Base-by-base conservation (phyloP, 2,113 vertebrate species). In the Rhipidura dahli region DNA sequence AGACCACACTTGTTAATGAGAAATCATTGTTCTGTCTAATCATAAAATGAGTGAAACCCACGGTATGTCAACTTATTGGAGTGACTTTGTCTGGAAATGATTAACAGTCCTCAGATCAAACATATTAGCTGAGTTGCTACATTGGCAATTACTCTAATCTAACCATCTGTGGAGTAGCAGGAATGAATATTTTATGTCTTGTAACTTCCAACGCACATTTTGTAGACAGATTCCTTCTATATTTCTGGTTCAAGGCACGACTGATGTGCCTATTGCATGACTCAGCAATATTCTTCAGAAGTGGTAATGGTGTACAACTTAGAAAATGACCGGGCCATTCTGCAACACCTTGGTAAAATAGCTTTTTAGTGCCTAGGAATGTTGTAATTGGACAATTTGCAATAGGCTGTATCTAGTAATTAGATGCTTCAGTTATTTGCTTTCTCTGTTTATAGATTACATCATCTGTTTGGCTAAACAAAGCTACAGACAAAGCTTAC, bases 31-130 rank as follows among this genome's bases (percentile, higher is more conserved):
- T 89, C 37, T 33, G 24, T 31, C 26, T 83, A 89, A 59, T 33
- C n/a, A 85, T 7, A 71, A 83, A 42, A 93, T 61, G 7, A 18
- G 11, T 37, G 61, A 83, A 65, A 89, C 9, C 8, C 35, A 77
- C 0, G 0, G 11, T 51, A 14, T 15, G 18, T 61, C 54, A 81
- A 39, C 6, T 7, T 49, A 15, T 9, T 63, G 23, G 16, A 83
- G 7, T 37, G 21, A 61, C n/a, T 85, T 73, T 50, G 45, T 24
- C 26, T 45, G 72, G 45, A 82, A 77, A 28, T 47, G 5, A 54
- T 42, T 80, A 76, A 76, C 17, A 60, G 30, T 47, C 33, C n/a
- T 68, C 53, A 79, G 17, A 68, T 27, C 12, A 78, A 47, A 75
- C 9, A 12, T 57, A 66, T 57, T 40, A 87, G 15, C 42, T 57